Evolutionary conservation across 2,113 vertebrate species (phyloP), one percentile per base, ranked within the genome.

Genomic region (Phocoena sinus): DNA sequence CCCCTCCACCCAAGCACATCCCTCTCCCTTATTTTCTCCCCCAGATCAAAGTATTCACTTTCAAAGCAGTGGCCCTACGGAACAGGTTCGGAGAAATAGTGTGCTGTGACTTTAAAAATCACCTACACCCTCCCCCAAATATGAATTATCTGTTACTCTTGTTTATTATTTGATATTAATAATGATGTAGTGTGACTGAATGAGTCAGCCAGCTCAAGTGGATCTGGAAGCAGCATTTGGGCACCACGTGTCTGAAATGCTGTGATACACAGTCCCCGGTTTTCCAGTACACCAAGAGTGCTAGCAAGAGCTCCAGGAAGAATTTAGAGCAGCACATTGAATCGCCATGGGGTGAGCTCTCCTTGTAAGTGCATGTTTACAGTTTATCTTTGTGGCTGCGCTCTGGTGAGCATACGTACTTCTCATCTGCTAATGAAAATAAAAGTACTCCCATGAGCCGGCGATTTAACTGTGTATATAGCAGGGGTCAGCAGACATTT

Each of bases 91-190:
- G 36, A 94, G 81, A 95, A 97, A 86, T 91, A 73, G 97, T 88
- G 95, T 95, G 93, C 97, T 98, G 96, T 98, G 96, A 95, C 91
- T 96, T 83, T 70, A 88, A 97, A 97, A 94, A 77, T 65, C 71
- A 77, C 33, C 83, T 91, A 68, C 38, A 91, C 17, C 60, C 56
- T 93, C 87, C 92, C 96, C 67, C 91, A 96, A 91, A 97, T 95
- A 84, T 95, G 95, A 92, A 62, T 97, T 98, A 91, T 93, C 96
- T 97, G 62, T 67, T 96, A 77, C 95, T 97, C 81, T 8, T 56
- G 63, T 90, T 96, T 97, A 92, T 98, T 98, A 94, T 15, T 25
- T 92, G 96, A 70, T 92, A 88, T 80, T 68, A 94, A 96, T 97
- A 94, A 90, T 97, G 90, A 96, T 96, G 83, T 92, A 58, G 89